phyloP scores from a whole-genome alignment of 2,113 vertebrate species.

The Aphyosemion australe region DNA sequence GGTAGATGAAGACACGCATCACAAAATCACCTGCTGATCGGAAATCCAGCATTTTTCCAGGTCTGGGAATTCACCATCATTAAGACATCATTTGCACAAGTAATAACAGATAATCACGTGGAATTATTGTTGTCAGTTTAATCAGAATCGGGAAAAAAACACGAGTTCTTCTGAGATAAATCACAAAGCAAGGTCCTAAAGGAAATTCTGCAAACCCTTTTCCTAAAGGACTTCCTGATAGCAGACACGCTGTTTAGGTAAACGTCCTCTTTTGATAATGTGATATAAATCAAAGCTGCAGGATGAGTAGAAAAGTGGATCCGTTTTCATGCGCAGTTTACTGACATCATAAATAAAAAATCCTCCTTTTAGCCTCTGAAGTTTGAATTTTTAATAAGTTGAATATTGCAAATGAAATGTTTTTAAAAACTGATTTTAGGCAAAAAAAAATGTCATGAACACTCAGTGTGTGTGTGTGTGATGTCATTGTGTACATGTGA shows the following conservation, averaged over 20 bases:
- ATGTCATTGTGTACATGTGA: neutral
- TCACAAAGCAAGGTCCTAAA: neutral
- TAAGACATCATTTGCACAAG: too few relatives aligned
- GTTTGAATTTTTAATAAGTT: neutral
- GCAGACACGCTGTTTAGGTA: too few relatives aligned
- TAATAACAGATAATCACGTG: too few relatives aligned
- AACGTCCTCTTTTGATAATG: too few relatives aligned
- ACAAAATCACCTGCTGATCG: too few relatives aligned
- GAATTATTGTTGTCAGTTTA: too few relatives aligned
- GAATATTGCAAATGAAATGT: neutral
- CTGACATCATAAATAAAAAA: slow-evolving; percentile 9
- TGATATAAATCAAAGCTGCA: slow-evolving; percentile 1
- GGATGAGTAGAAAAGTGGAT: neutral
- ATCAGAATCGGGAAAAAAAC: too few relatives aligned
- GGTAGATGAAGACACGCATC: too few relatives aligned
- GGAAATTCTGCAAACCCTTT: slow-evolving; percentile 4
- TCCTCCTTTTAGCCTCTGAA: neutral
- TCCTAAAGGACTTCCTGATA: slow-evolving; percentile 4
- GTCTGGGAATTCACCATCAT: too few relatives aligned
- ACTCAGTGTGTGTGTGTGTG: neutral
- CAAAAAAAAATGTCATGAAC: too few relatives aligned
- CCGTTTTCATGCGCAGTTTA: neutral
- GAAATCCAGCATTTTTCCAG: too few relatives aligned
- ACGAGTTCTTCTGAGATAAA: too few relatives aligned
- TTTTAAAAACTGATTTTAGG: neutral